These are phyloP conservation scores for Hoplias malabaricus DNA, from an alignment of 2,113 vertebrate species.

Conservation along the genomic window DNA sequence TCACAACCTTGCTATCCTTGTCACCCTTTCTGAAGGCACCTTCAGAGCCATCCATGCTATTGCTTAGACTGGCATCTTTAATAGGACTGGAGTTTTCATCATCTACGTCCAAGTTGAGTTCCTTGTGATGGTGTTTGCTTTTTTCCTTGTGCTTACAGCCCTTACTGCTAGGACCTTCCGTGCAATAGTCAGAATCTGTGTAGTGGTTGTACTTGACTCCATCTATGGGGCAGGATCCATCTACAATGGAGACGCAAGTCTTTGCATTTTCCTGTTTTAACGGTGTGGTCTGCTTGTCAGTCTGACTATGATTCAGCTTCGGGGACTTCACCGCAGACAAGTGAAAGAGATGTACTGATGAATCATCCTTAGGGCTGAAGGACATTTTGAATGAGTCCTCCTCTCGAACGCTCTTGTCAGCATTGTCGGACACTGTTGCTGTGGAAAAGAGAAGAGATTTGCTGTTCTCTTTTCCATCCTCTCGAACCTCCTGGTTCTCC, in stretches of 20 bases:
- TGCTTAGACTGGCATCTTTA: constrained; percentile 84
- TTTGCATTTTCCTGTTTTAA: constrained; percentile 93
- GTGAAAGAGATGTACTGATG: constrained; percentile 92
- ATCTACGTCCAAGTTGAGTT: constrained; percentile 80
- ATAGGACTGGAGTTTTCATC: constrained; percentile 82
- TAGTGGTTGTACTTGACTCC: constrained; percentile 85
- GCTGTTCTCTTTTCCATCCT: constrained; percentile 89
- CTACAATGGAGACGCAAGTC: constrained; percentile 84
- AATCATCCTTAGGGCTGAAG: constrained; percentile 94
- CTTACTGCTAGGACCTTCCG: constrained; percentile 90
- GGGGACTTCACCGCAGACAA: constrained; percentile 89
- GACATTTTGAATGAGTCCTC: constrained; percentile 94
- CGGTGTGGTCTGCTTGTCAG: constrained; percentile 87
- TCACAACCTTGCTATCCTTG: constrained; percentile 89
- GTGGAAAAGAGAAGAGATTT: constrained; percentile 80
- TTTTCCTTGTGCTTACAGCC: constrained; percentile 95
- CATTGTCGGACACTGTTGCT: constrained; percentile 77
- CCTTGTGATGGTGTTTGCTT: constrained; percentile 92
- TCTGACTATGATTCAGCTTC: constrained; percentile 86
- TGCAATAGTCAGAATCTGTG: constrained; percentile 83
- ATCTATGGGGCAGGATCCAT: constrained; percentile 80
- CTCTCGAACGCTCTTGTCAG: constrained; percentile 83
- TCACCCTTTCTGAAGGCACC: constrained; percentile 84
- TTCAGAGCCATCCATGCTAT: constrained; percentile 80
- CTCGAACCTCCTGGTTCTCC: constrained; percentile 91